Base-by-base conservation (phyloP, 2,888 invertebrate genomes). In the Junonia oenone region DNA sequence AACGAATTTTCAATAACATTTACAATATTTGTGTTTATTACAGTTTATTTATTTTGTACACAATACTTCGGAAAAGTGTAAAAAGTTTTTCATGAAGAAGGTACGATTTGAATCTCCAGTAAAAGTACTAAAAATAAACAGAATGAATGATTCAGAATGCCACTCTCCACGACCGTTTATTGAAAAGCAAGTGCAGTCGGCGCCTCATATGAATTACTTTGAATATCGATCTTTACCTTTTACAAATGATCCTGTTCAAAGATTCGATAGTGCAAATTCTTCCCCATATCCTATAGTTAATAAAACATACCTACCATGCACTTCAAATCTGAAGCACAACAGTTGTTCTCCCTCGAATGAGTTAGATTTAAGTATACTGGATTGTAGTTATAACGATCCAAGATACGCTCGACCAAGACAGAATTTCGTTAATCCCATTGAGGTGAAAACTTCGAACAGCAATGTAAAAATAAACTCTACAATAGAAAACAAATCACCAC, bases 91-190 rank as follows among this genome's bases (percentile, higher is more conserved):
- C 46, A 89, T 88, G 88, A 90, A 90, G 83, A 88, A 81, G 71
- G 89, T 90, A 63, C 79, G 89, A 33, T 90, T 90, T 68, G 75
- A 79, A 62, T 74, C 78, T 52, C 78, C 79, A 48, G 37, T 56
- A n/a, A 65, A 62, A 55, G 75, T 78, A 26, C 45, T 46, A 38
- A 59, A 58, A 52, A 56, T 56, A 31, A 57, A 63, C 56, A 66
- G 58, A 49, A 85, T 88, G 83, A 76, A 76, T 51, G 77, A 82
- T 22, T 68, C 67, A 2, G 89, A 89, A 56, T 87, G 86, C 59
- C 90, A 90, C 61, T 88, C 83, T 35, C 89, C 90, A 27, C 74
- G 90, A 45, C 89, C 89, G 0, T 80, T 78, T 60, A 64, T 82
- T 19, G 78, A 78, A 45, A 74, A 68, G 52, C 73, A 76, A 52